A percentile compares a stretch with the other conserved stretches of the same genome.
Evolutionary conservation across 2,797 vertebrate genomes (phyloP).

Genomic region (Telmatherina bonti): DNA sequence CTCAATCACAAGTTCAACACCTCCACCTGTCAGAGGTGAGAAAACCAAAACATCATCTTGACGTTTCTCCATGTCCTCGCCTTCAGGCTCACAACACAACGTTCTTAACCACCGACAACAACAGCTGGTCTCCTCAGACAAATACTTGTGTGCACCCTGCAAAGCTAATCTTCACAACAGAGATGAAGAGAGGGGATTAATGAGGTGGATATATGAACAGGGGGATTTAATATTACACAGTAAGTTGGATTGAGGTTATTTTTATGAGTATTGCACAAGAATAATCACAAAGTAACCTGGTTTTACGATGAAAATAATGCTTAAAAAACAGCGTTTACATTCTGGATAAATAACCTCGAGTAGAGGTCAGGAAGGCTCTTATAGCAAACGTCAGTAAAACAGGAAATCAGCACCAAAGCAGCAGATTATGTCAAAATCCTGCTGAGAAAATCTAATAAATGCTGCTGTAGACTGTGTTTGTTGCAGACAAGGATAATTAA

Average conservation of each 20-base stretch:
- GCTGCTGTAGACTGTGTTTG: background rate
- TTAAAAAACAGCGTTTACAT: slow-evolving; percentile 16
- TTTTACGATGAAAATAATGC: slow-evolving; percentile 34
- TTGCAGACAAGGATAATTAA: too few species aligned
- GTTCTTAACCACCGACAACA: slow-evolving; percentile 43
- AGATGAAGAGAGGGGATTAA: slow-evolving; percentile 63
- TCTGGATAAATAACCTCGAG: background rate
- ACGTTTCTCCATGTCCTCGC: slow-evolving; percentile 32
- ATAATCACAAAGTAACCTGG: slow-evolving; percentile 47
- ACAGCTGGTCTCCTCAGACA: slow-evolving; percentile 71
- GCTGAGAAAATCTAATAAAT: background rate
- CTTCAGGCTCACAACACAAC: slow-evolving; percentile 3
- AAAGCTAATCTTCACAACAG: slow-evolving; percentile 71
- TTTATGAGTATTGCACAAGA: slow-evolving; percentile 34
- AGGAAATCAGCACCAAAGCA: background rate
- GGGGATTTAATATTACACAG: slow-evolving; percentile 49
- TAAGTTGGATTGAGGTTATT: slow-evolving; percentile 47
- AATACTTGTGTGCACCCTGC: slow-evolving; percentile 47
- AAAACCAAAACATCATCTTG: slow-evolving; percentile 33
- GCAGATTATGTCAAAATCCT: background rate
- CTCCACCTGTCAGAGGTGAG: slow-evolving; percentile 38
- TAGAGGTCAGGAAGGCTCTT: background rate
- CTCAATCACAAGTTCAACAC: slow-evolving; percentile 58
- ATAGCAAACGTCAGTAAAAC: background rate
- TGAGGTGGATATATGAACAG: slow-evolving; percentile 48